These are phyloP conservation scores for Poeciliopsis prolifica DNA, from an alignment of 2,113 vertebrate genomes.

Conservation along the genomic window DNA sequence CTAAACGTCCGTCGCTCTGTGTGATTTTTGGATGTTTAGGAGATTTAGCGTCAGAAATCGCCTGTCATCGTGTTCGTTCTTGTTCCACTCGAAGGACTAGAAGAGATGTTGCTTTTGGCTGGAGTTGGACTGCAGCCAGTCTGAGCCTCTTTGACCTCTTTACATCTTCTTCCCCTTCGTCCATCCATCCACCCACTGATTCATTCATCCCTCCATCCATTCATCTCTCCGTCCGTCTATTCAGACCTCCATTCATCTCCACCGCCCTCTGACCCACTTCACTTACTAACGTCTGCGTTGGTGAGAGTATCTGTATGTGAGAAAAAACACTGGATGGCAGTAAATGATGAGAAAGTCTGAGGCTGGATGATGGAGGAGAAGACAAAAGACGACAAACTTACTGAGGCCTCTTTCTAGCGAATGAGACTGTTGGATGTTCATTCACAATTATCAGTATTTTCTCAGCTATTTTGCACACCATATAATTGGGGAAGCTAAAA, in stretches of 20 bases:
- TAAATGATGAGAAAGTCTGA: slow-evolving; percentile 31
- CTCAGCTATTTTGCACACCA: no score
- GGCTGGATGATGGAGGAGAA: slow-evolving; percentile 15
- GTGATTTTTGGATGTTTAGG: background rate
- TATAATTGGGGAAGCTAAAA: no score
- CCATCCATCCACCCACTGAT: slow-evolving; percentile 55
- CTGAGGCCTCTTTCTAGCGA: background rate
- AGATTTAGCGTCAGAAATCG: background rate
- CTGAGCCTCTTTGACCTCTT: slow-evolving; percentile 69
- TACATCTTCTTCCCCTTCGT: slow-evolving; percentile 62
- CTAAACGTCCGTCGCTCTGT: background rate
- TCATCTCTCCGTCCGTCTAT: slow-evolving; percentile 64
- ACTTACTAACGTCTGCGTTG: slow-evolving; percentile 64
- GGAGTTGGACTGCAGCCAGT: slow-evolving; percentile 52
- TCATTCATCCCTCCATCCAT: slow-evolving; percentile 58
- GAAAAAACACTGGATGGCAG: slow-evolving; percentile 13
- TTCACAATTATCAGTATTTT: no score
- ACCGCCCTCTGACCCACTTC: slow-evolving; percentile 75
- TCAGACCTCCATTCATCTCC: slow-evolving; percentile 62
- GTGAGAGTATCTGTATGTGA: slow-evolving; percentile 40
- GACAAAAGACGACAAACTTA: background rate
- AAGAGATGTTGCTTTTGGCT: slow-evolving; percentile 16
- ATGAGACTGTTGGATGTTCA: background rate
- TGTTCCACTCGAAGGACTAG: slow-evolving; percentile 7
- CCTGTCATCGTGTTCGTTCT: background rate